Percentiles rank a stretch among this genome's conserved stretches.
Conservation (phyloP, 2,113 vertebrate species). For the Hippolais icterina region DNA sequence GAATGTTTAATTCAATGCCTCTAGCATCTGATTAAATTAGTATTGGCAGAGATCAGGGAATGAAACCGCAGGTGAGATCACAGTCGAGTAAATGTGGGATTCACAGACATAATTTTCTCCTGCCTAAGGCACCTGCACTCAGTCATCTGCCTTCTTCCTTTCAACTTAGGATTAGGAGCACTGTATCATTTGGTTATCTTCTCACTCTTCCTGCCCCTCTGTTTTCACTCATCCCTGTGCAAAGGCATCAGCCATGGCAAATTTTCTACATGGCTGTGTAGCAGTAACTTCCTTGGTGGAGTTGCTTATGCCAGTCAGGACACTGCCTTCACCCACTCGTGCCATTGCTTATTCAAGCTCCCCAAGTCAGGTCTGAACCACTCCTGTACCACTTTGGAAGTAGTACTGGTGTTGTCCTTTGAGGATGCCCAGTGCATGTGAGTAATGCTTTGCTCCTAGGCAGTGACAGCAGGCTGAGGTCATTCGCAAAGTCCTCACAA, state of each 20-base stretch:
- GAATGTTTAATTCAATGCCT: not conserved
- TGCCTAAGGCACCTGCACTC: not conserved
- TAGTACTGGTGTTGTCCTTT: not conserved
- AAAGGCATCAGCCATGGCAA: not conserved
- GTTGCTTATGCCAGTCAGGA: not conserved
- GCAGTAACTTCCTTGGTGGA: not conserved
- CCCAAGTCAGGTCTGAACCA: not conserved
- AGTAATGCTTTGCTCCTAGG: not conserved
- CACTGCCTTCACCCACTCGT: not conserved
- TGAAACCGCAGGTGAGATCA: not conserved
- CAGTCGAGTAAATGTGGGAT: not conserved
- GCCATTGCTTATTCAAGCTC: not conserved
- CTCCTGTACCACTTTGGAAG: not conserved
- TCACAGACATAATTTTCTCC: not conserved
- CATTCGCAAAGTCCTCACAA: not conserved
- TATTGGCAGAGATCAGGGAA: not conserved
- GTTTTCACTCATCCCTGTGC: not conserved
- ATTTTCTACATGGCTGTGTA: not conserved
- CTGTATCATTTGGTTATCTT: not conserved
- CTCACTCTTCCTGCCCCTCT: not conserved
- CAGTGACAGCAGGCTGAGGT: not conserved
- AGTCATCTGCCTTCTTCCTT: not conserved
- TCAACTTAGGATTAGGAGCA: not conserved
- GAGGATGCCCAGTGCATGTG: not conserved
- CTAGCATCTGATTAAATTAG: not conserved